A percentile compares a stretch with the other conserved stretches of the same genome.
Evolutionary conservation across 2,888 invertebrate genomes (phyloP).

Genomic region (Junonia oenone): DNA sequence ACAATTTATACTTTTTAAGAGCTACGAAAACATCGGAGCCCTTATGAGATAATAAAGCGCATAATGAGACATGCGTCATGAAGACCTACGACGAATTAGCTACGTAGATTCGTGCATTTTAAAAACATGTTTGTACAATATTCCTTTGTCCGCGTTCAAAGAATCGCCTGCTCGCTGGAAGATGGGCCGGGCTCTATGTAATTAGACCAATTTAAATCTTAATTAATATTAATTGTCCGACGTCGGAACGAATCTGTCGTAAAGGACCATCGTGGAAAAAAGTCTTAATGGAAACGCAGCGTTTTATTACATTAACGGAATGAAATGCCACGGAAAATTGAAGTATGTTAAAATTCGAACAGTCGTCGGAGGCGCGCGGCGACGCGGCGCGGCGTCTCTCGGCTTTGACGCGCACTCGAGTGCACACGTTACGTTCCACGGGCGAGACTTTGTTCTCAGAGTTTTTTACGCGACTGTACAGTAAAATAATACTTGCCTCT

Average conservation of each 20-base stretch:
- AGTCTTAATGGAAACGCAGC: conserved; percentile 44
- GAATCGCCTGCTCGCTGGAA: conserved; percentile 56
- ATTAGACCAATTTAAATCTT: conserved; percentile 80
- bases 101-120: conserved; percentile 9
- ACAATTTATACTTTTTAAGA: conserved; percentile 8
- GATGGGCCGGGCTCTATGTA: conserved; percentile 72
- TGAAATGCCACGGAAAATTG: conserved; percentile 31
- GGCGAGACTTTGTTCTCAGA: conserved; percentile 36
- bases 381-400: conserved; percentile 33
- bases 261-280: conserved; percentile 58
- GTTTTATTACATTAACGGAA: conserved; percentile 43
- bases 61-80: background rate
- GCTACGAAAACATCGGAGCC: background rate
- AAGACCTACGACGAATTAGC: background rate
- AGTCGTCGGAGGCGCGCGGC: conserved; percentile 23
- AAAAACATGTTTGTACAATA: conserved; percentile 39
- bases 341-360: conserved; percentile 30
- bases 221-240: conserved; percentile 79
- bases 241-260: conserved; percentile 76
- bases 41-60: background rate
- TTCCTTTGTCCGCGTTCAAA: conserved; percentile 46
- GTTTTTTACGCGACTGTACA: conserved; percentile 55
- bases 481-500: conserved; percentile 64
- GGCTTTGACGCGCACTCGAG: conserved; percentile 39
- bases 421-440: conserved; percentile 35